phyloP scores from a whole-genome alignment of 2,113 vertebrate species.

The Vidua macroura region DNA sequence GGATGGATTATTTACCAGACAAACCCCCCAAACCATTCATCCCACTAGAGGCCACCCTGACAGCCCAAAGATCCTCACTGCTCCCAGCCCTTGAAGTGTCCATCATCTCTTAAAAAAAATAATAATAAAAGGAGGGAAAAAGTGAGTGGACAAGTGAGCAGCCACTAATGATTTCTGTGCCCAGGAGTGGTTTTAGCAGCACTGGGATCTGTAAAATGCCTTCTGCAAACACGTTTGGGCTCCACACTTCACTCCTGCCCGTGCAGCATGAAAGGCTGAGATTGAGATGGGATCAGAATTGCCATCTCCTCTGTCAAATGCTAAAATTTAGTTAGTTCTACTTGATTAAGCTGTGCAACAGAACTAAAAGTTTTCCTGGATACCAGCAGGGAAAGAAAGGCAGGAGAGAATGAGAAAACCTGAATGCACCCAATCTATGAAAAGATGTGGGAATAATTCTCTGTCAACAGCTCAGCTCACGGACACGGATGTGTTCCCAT shows the following conservation, averaged over 20 bases:
- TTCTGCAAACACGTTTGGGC: constrained; percentile 23
- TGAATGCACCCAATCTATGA: constrained; percentile 18
- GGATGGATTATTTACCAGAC: background rate
- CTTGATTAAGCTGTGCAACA: constrained; percentile 53
- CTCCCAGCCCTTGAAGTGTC: background rate
- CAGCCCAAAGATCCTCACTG: background rate
- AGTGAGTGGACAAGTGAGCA: background rate
- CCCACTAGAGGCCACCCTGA: background rate
- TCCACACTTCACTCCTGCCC: constrained; percentile 2
- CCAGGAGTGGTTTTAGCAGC: background rate
- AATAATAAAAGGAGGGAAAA: background rate
- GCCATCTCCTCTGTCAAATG: constrained; percentile 59
- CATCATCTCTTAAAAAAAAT: background rate
- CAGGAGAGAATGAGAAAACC: background rate
- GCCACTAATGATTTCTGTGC: background rate
- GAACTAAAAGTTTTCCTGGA: constrained; percentile 45
- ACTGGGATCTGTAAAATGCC: constrained; percentile 3
- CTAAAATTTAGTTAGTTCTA: constrained; percentile 57
- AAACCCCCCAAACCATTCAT: background rate
- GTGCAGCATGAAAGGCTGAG: background rate
- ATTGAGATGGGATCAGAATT: constrained; percentile 49
- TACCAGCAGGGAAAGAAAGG: background rate
- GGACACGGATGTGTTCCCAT: background rate
- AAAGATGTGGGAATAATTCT: constrained; percentile 28
- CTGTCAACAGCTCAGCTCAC: constrained; percentile 35